These are phyloP conservation scores for Gryon sp. DNA, from an alignment of 1,140 invertebrate species.

Conservation along the genomic window DNA sequence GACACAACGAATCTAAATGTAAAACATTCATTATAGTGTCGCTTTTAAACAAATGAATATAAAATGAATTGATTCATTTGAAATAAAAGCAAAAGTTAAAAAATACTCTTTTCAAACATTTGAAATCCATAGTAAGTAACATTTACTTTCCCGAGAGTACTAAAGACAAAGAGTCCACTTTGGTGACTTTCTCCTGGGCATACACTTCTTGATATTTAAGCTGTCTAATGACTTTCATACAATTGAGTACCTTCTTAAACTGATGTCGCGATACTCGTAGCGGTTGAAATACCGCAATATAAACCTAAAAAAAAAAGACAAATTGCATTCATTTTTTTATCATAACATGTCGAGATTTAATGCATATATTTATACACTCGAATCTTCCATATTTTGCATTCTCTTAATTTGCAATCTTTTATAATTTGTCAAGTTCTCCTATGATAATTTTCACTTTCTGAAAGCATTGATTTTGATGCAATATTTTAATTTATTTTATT, in stretches of 20 bases:
- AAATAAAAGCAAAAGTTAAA: constrained; percentile 11
- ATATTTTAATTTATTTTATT: too few species aligned
- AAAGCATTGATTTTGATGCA: too few species aligned
- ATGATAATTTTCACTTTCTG: too few species aligned
- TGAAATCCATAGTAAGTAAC: constrained; percentile 13
- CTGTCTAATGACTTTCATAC: constrained; percentile 88
- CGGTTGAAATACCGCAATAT: constrained; percentile 89
- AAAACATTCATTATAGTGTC: background rate
- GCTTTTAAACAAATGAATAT: too few species aligned
- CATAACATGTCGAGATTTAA: background rate
- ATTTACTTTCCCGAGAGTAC: constrained; percentile 93
- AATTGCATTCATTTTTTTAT: background rate
- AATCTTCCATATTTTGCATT: too few species aligned
- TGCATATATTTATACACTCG: background rate
- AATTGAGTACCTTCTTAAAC: constrained; percentile 89
- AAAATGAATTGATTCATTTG: too few species aligned
- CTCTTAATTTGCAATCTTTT: too few species aligned
- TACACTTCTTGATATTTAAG: constrained; percentile 92
- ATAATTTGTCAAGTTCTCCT: too few species aligned
- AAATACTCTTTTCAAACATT: too few species aligned
- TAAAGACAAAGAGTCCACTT: constrained; percentile 91
- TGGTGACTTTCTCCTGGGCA: constrained; percentile 92
- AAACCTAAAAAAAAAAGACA: constrained; percentile 82
- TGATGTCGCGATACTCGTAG: constrained; percentile 89
- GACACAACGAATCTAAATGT: constrained; percentile 89